A percentile compares a stretch with the other conserved stretches of the same genome.
phyloP scores from a whole-genome alignment of 1,140 invertebrate genomes.

The Oncopodura yosiiana region DNA sequence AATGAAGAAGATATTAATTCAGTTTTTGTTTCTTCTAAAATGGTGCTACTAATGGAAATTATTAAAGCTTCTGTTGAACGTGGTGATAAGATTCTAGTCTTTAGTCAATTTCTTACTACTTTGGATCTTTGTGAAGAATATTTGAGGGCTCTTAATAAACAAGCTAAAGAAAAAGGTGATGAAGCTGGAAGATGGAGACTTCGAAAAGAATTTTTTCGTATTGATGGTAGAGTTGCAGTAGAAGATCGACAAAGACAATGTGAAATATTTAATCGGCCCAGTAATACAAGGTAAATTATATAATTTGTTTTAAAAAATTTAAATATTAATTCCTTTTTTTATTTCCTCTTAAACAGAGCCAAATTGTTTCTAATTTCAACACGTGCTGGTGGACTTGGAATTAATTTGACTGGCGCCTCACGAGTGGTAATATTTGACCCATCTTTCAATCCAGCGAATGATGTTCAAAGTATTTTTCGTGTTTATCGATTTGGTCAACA shows the following conservation, averaged over 20 bases:
- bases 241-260: neutral
- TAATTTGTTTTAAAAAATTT: no score
- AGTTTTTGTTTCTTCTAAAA: slow-evolving; percentile 33
- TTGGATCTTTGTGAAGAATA: slow-evolving; percentile 83
- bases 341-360: no score
- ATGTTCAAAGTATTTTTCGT: slow-evolving; percentile 94
- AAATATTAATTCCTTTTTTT: no score
- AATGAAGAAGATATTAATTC: neutral
- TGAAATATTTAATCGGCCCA: no score
- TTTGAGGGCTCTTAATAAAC: slow-evolving; percentile 41
- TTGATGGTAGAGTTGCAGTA: slow-evolving; percentile 64
- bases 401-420: slow-evolving; percentile 86
- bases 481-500: slow-evolving; percentile 91
- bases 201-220: slow-evolving; percentile 73
- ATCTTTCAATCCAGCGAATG: slow-evolving; percentile 95
- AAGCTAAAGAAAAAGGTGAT: slow-evolving; percentile 5
- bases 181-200: slow-evolving; percentile 20
- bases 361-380: slow-evolving; percentile 72
- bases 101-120: slow-evolving; percentile 91
- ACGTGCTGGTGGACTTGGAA: slow-evolving; percentile 75
- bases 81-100: slow-evolving; percentile 73
- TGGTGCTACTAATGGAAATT: slow-evolving; percentile 41
- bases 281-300: no score
- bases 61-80: slow-evolving; percentile 36
- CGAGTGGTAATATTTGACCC: slow-evolving; percentile 92